Base-by-base conservation (phyloP, 1,140 invertebrate species). In the Drosophila kikkawai region DNA sequence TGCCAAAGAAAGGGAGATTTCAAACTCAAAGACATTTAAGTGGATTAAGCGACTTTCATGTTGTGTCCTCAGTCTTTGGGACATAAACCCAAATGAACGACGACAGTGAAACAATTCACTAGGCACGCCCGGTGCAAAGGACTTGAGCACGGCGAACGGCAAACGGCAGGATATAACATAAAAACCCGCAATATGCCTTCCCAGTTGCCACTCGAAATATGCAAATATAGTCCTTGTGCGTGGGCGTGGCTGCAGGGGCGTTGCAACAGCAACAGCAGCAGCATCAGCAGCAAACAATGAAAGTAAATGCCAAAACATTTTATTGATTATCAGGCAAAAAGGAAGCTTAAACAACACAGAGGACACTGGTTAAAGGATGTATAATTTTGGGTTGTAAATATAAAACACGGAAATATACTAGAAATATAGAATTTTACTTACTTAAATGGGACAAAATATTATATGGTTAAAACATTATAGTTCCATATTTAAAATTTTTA, bases 301-400 rank as follows among this genome's bases (percentile, higher is more conserved):
- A 90, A 90, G 82, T 91, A 91, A 91, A 90, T 91, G 86, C 86
- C 85, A 91, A 90, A 90, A 90, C 85, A 90, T 90, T 91, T 90
- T 90, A 90, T 90, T 90, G 85, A 90, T 90, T 90, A 90, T 90
- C 85, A 90, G 70, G 41, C 77, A 64, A 55, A 66, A 55, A 37
- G 68, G 59, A 66, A 78, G 69, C 63, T 70, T 53, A 68, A 68
- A 67, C 17, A 15, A 41, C 17, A 29, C 19, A 36, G 1, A 8
- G 44, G 29, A 84, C 83, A 80, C 80, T 87, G 68, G 61, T 12
- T 15, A 0, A 2, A n/a, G 13, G 1, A 12, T 1, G 13, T 6
- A 37, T 2, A 2, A 17, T 17, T 17, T 39, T 11, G 19, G 7
- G 4, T 50, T 59, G 4, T 7, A 50, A 45, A 7, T n/a, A 6